Percentiles rank a stretch among this genome's conserved stretches.
Evolutionary conservation across 2,888 invertebrate genomes (phyloP).

Genomic region (Catocala fraxini): DNA sequence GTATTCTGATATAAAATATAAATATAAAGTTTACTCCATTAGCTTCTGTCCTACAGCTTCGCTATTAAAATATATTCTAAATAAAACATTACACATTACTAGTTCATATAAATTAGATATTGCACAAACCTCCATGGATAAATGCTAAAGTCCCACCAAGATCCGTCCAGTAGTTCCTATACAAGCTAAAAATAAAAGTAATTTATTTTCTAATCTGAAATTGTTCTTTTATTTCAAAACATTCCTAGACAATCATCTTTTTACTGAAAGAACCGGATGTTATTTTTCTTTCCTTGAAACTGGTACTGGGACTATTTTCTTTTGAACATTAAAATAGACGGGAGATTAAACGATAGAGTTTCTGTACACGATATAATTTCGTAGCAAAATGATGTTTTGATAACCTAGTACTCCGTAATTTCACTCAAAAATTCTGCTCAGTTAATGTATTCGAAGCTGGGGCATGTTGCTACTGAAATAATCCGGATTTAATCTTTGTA

Average conservation of each 20-base stretch:
- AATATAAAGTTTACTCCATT: too few relatives aligned
- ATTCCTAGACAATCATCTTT: not conserved
- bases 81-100: not conserved
- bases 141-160: slow-evolving; percentile 45
- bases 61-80: not conserved
- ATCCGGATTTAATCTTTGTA: slow-evolving; percentile 48
- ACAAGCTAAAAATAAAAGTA: slow-evolving; percentile 2
- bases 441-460: slow-evolving; percentile 25
- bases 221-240: slow-evolving; percentile 6
- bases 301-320: slow-evolving; percentile 15
- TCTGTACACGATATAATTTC: not conserved
- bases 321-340: not conserved
- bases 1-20: too few relatives aligned
- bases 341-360: not conserved
- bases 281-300: slow-evolving; percentile 10
- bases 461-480: slow-evolving; percentile 34
- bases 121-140: slow-evolving; percentile 33
- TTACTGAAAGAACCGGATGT: not conserved
- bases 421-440: not conserved
- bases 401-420: not conserved
- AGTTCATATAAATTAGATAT: not conserved
- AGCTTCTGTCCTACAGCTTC: slow-evolving; percentile 14
- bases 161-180: slow-evolving; percentile 48
- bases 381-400: not conserved
- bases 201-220: slow-evolving; percentile 13